phyloP scores from a whole-genome alignment of 2,113 vertebrate genomes.

The Sinocyclocheilus anophthalmus region DNA sequence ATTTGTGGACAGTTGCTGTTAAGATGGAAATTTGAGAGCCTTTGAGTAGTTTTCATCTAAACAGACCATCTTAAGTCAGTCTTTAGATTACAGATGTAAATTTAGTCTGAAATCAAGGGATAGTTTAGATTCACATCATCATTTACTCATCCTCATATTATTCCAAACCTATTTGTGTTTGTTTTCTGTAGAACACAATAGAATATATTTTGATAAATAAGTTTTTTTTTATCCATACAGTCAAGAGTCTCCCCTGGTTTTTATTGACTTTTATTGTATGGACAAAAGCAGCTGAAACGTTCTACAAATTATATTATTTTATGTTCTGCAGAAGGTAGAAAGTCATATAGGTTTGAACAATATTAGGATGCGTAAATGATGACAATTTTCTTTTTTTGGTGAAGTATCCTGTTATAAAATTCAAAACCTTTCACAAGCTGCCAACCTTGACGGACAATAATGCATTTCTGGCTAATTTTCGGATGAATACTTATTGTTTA shows the following conservation, averaged over 20 bases:
- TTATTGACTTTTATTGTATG: too few relatives aligned
- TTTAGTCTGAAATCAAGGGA: neutral
- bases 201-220: neutral
- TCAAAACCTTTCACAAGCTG: neutral
- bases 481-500: neutral
- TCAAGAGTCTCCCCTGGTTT: too few relatives aligned
- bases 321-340: neutral
- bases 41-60: slow-evolving; percentile 5
- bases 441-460: slow-evolving; percentile 11
- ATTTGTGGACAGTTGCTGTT: neutral
- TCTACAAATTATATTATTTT: too few relatives aligned
- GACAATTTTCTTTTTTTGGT: neutral
- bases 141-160: neutral
- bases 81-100: neutral
- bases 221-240: too few relatives aligned
- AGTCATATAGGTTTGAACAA: neutral
- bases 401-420: neutral
- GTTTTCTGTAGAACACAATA: neutral
- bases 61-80: neutral
- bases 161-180: neutral
- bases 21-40: neutral
- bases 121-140: neutral
- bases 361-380: neutral
- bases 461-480: slow-evolving; percentile 10
- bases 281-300: too few relatives aligned